These are phyloP conservation scores for Dromas ardeola DNA, from an alignment of 2,113 vertebrate genomes.

Conservation along the genomic window DNA sequence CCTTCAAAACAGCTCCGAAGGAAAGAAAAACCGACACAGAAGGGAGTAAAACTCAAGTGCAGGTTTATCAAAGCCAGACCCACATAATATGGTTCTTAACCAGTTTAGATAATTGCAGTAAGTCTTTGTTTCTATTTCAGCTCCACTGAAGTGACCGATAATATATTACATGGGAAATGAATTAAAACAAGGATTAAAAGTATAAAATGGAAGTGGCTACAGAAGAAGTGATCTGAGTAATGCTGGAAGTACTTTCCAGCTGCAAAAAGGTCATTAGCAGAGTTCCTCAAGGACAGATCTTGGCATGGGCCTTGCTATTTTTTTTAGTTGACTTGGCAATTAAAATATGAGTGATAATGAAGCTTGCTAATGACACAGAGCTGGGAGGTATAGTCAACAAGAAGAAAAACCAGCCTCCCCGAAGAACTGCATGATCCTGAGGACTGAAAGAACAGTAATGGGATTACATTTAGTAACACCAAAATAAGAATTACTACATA, in stretches of 20 bases:
- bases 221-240: not conserved
- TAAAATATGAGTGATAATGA: constrained; percentile 24
- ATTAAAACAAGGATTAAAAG: not conserved
- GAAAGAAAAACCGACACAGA: not conserved
- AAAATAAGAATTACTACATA: not conserved
- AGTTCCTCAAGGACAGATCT: not conserved
- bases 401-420: not conserved
- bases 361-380: not conserved
- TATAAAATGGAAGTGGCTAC: constrained; percentile 1
- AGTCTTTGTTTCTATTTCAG: not conserved
- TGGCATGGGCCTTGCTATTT: not conserved
- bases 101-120: not conserved
- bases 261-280: constrained; percentile 11
- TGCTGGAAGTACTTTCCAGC: constrained; percentile 16
- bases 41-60: not conserved
- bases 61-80: not conserved
- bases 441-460: not conserved
- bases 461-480: not conserved
- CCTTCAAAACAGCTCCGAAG: not conserved
- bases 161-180: not conserved
- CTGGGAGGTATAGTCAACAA: not conserved
- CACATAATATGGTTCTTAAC: not conserved
- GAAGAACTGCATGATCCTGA: not conserved
- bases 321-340: not conserved
- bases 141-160: not conserved